phyloP scores from a whole-genome alignment of 2,888 invertebrate species.

The Platycnemis pennipes region DNA sequence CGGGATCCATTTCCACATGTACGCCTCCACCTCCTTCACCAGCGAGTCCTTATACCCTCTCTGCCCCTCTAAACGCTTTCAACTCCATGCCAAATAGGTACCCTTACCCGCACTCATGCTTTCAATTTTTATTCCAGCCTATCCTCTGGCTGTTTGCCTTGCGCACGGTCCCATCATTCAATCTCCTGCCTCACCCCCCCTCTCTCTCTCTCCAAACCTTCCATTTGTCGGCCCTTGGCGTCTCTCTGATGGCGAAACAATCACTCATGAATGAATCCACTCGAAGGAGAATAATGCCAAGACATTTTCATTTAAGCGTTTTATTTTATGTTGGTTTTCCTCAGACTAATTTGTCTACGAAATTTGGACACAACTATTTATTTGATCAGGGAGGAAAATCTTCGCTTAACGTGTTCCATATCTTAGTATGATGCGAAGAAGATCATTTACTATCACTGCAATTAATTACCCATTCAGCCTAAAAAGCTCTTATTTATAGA shows the following conservation, averaged over 20 bases:
- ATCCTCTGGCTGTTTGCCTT: constrained; percentile 58
- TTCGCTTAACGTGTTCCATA: not conserved
- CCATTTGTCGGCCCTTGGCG: constrained; percentile 27
- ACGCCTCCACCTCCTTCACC: not conserved
- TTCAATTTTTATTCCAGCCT: constrained; percentile 38
- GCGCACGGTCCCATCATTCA: constrained; percentile 45
- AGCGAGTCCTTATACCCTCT: not conserved
- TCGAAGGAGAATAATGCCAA: constrained; percentile 52
- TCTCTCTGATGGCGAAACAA: constrained; percentile 57
- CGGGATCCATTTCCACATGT: constrained; percentile 44
- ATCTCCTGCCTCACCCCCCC: not conserved
- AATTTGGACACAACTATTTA: not conserved
- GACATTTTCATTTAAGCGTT: constrained; percentile 61
- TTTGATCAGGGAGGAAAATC: not conserved
- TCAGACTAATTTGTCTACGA: constrained; percentile 34
- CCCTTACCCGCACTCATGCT: constrained; percentile 39
- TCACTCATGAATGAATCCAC: not conserved
- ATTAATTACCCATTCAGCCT: no score
- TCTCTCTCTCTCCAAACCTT: not conserved
- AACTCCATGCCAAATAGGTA: constrained; percentile 42
- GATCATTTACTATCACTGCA: no score
- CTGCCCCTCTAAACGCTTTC: not conserved
- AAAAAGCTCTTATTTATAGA: no score
- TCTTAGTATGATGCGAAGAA: not conserved
- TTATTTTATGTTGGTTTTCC: not conserved